These are phyloP conservation scores for Linurgus olivaceus DNA, from an alignment of 2,797 vertebrate genomes.

Conservation along the genomic window DNA sequence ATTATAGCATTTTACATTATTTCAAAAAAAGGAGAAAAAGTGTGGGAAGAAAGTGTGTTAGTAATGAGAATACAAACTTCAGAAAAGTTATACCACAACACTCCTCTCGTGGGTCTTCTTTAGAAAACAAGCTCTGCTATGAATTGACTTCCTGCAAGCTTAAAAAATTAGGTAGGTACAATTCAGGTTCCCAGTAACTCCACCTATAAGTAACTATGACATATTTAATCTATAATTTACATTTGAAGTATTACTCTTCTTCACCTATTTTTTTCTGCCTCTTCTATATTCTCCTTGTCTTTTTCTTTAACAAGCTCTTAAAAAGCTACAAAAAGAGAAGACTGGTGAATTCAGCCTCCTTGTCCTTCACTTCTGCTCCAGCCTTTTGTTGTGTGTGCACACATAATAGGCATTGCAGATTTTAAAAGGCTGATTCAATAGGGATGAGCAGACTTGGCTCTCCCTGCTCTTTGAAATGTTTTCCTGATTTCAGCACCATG, in stretches of 20 bases:
- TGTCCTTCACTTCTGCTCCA: not conserved
- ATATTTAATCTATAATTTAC: not conserved
- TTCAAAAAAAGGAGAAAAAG: not conserved
- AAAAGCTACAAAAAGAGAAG: not conserved
- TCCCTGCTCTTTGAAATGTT: not conserved
- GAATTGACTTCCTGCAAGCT: not conserved
- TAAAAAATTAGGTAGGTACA: not conserved
- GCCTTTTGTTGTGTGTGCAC: not conserved
- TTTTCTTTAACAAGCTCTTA: not conserved
- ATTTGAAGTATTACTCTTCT: not conserved
- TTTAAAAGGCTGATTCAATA: not conserved
- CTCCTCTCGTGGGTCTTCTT: not conserved
- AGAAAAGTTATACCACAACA: not conserved
- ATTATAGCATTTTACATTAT: not conserved
- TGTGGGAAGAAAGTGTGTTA: not conserved
- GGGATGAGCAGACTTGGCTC: not conserved
- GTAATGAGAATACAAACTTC: not conserved
- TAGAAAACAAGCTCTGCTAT: not conserved
- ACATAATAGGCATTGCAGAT: not conserved
- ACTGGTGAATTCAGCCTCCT: not conserved
- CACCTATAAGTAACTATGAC: not conserved
- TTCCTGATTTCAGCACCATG: not conserved
- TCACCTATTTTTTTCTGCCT: not conserved
- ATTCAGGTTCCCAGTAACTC: not conserved
- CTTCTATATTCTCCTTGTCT: not conserved